These are phyloP conservation scores for Ennomos quercinarius DNA, from an alignment of 2,888 invertebrate genomes.

Conservation along the genomic window DNA sequence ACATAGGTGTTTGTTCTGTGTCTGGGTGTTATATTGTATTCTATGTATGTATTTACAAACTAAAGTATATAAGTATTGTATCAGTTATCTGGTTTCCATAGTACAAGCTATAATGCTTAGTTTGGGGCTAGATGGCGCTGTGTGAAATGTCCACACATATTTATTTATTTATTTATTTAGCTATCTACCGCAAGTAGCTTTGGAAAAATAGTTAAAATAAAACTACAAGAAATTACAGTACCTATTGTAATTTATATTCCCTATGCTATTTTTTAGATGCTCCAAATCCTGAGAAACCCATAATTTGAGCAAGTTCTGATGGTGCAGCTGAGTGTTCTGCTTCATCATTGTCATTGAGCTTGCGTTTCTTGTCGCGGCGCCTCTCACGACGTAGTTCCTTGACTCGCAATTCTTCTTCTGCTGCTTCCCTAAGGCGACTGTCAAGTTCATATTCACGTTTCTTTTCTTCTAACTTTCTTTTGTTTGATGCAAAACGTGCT, in stretches of 20 bases:
- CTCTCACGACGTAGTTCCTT: slow-evolving; percentile 95
- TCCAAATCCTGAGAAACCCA: slow-evolving; percentile 98
- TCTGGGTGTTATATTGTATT: too few species aligned
- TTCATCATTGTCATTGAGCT: slow-evolving; percentile 88
- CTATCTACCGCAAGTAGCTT: too few species aligned
- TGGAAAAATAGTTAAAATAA: background rate
- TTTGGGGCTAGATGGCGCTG: too few species aligned
- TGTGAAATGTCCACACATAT: too few species aligned
- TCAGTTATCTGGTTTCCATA: too few species aligned
- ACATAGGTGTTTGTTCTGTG: too few species aligned
- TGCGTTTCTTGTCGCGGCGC: slow-evolving; percentile 94
- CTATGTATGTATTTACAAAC: too few species aligned
- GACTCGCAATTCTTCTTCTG: slow-evolving; percentile 97
- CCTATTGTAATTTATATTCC: slow-evolving; percentile 6
- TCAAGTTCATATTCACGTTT: slow-evolving; percentile 98
- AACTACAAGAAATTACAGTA: background rate
- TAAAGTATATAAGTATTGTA: too few species aligned
- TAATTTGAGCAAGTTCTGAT: slow-evolving; percentile 93
- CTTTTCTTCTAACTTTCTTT: slow-evolving; percentile 97
- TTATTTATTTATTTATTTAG: too few species aligned
- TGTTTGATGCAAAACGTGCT: slow-evolving; percentile 96
- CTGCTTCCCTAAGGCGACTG: slow-evolving; percentile 94
- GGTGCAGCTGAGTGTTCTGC: slow-evolving; percentile 81
- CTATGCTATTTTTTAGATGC: slow-evolving; percentile 90
- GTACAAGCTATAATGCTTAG: too few species aligned